Conservation (phyloP, 2,113 vertebrate species). For the Neoarius graeffei region DNA sequence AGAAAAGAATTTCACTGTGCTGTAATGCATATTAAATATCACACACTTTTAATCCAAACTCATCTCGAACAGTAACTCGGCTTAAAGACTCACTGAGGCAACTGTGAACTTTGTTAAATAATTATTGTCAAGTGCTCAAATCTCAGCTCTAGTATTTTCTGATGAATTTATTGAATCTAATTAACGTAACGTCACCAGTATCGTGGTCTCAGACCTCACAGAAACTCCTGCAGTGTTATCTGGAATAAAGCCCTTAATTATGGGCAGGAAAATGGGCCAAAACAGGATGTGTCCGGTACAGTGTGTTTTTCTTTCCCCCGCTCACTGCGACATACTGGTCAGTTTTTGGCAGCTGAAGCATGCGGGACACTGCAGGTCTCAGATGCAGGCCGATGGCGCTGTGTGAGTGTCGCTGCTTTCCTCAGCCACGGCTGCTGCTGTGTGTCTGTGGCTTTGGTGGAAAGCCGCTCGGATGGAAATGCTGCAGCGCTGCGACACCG, state of each 20-base stretch:
- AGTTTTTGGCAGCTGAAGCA: slow-evolving; percentile 10
- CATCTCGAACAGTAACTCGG: background rate
- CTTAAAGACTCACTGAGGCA: background rate
- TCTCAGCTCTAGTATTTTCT: too few relatives aligned
- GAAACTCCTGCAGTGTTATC: background rate
- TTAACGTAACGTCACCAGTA: background rate
- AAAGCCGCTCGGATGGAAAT: slow-evolving; percentile 57
- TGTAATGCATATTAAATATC: background rate
- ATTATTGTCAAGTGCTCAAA: background rate
- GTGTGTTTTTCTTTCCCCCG: background rate
- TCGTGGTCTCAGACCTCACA: too few relatives aligned
- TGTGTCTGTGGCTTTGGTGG: slow-evolving; percentile 57
- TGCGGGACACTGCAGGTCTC: slow-evolving; percentile 57
- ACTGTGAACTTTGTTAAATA: background rate
- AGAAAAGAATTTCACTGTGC: too few relatives aligned
- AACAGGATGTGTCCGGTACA: background rate
- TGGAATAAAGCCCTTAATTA: background rate
- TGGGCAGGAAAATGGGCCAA: background rate
- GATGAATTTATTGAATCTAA: background rate
- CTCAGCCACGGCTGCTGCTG: slow-evolving; percentile 37
- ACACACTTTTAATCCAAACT: background rate
- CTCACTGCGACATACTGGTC: slow-evolving; percentile 11
- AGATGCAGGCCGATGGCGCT: slow-evolving; percentile 9
- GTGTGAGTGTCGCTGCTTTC: background rate
- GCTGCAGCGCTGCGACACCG: slow-evolving; percentile 73